Conservation (phyloP, 2,797 vertebrate species). For the Ctenochaetus hawaiiensis region DNA sequence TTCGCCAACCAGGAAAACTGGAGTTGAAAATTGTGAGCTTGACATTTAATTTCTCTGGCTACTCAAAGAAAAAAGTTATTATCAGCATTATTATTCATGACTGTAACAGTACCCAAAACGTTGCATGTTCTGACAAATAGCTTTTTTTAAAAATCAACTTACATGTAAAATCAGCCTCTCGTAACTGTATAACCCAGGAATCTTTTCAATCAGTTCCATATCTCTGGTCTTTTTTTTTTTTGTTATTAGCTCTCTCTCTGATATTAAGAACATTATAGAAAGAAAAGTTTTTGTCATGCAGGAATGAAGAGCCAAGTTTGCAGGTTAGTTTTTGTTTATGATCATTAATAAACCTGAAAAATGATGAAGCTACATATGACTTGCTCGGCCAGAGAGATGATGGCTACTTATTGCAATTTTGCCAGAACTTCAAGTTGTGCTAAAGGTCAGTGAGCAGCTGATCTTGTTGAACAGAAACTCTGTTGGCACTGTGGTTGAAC, state of each 20-base stretch:
- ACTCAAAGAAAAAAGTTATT: not conserved
- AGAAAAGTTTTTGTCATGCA: not conserved
- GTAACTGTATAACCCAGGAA: not conserved
- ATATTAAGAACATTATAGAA: slow-evolving; percentile 7
- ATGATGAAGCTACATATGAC: not conserved
- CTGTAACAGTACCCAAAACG: too few relatives aligned
- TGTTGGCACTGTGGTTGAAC: not conserved
- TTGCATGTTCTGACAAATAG: too few relatives aligned
- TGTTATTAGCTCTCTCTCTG: not conserved
- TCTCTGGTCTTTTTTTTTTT: slow-evolving; percentile 3
- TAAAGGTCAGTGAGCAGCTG: slow-evolving; percentile 24
- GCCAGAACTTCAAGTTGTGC: not conserved
- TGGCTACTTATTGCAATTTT: slow-evolving; percentile 8
- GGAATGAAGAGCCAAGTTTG: not conserved
- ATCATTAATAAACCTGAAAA: slow-evolving; percentile 1
- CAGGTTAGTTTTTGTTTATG: not conserved
- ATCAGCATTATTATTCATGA: not conserved
- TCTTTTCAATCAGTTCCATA: slow-evolving; percentile 18
- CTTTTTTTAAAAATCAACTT: not conserved
- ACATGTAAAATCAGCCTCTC: slow-evolving; percentile 17
- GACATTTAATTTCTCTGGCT: not conserved
- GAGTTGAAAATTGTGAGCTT: not conserved
- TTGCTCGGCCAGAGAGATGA: not conserved
- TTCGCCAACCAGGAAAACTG: too few relatives aligned
- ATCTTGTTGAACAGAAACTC: not conserved